These are phyloP conservation scores for Nymphalis urticae DNA, from an alignment of 2,888 invertebrate genomes.

Conservation along the genomic window DNA sequence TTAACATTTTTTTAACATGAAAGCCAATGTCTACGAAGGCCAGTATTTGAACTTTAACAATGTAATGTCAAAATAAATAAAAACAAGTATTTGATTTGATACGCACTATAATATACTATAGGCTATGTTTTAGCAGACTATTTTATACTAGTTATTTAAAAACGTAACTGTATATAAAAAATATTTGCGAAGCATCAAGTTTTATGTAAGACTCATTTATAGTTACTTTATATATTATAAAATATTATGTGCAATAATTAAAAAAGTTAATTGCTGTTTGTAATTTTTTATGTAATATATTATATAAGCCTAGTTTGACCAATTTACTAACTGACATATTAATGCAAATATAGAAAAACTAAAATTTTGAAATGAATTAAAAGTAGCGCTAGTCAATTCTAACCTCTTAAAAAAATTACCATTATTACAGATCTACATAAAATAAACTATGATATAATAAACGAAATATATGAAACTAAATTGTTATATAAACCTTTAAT, in stretches of 20 bases:
- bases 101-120: no score
- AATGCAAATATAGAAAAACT: neutral
- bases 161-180: neutral
- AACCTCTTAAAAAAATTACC: no score
- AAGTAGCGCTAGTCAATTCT: no score
- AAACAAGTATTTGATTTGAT: no score
- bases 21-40: neutral
- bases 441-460: no score
- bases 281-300: neutral
- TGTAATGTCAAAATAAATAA: neutral
- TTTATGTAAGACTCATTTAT: neutral
- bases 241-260: conserved; percentile 1
- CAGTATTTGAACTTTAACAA: neutral
- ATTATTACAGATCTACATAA: no score
- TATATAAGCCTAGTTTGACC: neutral
- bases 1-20: no score
- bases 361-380: neutral
- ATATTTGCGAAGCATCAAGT: neutral
- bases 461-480: no score
- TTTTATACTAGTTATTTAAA: no score
- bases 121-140: no score
- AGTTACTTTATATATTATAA: neutral
- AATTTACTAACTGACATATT: neutral
- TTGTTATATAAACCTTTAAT: no score
- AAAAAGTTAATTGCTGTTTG: neutral